phyloP scores from a whole-genome alignment of 1,140 invertebrate species.

The Plutomurus gul region DNA sequence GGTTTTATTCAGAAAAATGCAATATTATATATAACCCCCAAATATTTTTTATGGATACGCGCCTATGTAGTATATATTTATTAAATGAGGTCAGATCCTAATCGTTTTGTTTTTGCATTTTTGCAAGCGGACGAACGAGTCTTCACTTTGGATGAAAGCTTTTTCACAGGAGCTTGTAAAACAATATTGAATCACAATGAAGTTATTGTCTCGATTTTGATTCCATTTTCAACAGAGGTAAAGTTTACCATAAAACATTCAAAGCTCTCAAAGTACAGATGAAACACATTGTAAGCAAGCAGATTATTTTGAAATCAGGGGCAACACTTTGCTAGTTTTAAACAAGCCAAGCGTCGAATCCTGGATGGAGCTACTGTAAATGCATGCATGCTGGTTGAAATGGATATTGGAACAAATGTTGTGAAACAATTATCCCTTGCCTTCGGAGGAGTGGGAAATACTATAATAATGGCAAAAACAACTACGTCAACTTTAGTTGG shows the following conservation, averaged over 20 bases:
- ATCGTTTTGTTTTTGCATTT: neutral
- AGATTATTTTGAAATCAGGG: slow-evolving; percentile 54
- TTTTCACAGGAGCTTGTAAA: slow-evolving; percentile 63
- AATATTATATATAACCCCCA: neutral
- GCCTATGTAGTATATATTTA: neutral
- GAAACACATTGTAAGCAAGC: neutral
- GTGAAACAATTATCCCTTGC: slow-evolving; percentile 59
- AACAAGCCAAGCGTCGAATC: slow-evolving; percentile 63
- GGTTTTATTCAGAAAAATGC: neutral
- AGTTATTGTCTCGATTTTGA: slow-evolving; percentile 59
- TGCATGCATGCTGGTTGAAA: slow-evolving; percentile 58
- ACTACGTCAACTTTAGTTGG: slow-evolving; percentile 53
- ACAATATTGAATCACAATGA: slow-evolving; percentile 61
- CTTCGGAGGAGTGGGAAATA: slow-evolving; percentile 64
- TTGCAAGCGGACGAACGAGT: slow-evolving; percentile 54
- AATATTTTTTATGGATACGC: neutral
- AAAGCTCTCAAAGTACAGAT: neutral
- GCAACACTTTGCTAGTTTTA: slow-evolving; percentile 62
- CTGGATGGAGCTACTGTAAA: slow-evolving; percentile 68
- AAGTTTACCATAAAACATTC: neutral
- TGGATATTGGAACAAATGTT: slow-evolving; percentile 52
- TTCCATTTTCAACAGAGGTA: slow-evolving; percentile 56
- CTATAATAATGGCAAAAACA: slow-evolving; percentile 60
- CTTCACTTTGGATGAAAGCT: slow-evolving; percentile 61
- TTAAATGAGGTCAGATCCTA: neutral